A percentile compares a stretch with the other conserved stretches of the same genome.
Conservation (phyloP, 1,140 invertebrate genomes). For the Chymomyza costata region DNA sequence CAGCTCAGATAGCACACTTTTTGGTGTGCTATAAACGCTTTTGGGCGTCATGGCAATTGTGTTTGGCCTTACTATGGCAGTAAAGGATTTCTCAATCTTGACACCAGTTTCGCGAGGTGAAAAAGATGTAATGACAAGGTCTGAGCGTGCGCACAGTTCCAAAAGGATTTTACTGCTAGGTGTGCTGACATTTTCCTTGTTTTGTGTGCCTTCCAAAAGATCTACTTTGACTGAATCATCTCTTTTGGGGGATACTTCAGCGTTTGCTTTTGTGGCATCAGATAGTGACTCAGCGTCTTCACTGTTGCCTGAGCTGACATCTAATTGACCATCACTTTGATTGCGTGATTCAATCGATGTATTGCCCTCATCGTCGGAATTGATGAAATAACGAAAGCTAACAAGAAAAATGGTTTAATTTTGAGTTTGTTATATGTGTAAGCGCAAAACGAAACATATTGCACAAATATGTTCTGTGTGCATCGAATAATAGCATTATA, state of each 20-base stretch:
- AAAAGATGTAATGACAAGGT: slow-evolving; percentile 62
- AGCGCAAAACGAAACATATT: slow-evolving; percentile 4
- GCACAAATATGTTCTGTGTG: too few species aligned
- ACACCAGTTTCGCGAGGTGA: slow-evolving; percentile 65
- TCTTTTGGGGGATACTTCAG: slow-evolving; percentile 22
- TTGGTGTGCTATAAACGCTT: slow-evolving; percentile 64
- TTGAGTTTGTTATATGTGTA: slow-evolving; percentile 7
- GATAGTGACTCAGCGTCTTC: slow-evolving; percentile 2
- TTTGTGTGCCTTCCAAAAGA: slow-evolving; percentile 59
- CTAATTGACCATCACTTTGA: slow-evolving; percentile 3
- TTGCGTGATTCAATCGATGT: slow-evolving; percentile 49
- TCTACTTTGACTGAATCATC: slow-evolving; percentile 43
- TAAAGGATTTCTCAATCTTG: slow-evolving; percentile 60
- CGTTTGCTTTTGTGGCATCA: slow-evolving; percentile 8
- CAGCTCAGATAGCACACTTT: slow-evolving; percentile 46
- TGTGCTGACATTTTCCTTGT: slow-evolving; percentile 61
- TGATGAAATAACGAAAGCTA: slow-evolving; percentile 63
- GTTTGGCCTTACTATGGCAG: slow-evolving; percentile 40
- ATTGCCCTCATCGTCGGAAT: slow-evolving; percentile 67
- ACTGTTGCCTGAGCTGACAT: slow-evolving; percentile 3
- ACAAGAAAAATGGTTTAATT: slow-evolving; percentile 28
- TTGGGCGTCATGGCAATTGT: slow-evolving; percentile 40
- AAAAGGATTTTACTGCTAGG: slow-evolving; percentile 37
- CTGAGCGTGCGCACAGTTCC: slow-evolving; percentile 48
- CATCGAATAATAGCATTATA: too few species aligned